Base-by-base conservation (phyloP, 2,113 vertebrate genomes). In the Cynoglossus semilaevis region DNA sequence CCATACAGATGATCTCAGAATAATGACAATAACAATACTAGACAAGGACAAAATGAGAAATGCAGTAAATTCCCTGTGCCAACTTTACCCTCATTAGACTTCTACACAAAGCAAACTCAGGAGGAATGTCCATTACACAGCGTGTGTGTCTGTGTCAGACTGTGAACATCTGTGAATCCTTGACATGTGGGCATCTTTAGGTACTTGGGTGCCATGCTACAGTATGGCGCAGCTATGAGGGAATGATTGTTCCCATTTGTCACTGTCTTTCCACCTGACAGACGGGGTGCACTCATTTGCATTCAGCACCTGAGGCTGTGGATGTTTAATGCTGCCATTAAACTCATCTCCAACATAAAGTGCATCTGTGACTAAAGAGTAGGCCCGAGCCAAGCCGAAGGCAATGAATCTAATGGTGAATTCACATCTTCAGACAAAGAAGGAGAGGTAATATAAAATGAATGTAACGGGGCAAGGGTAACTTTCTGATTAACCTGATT, bases 331-430 rank as follows among this genome's bases (percentile, higher is more conserved):
- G 82, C 75, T 49, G 56, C 80, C 80, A 82, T 88, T 87, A 87
- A 88, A 85, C 80, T 78, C 80, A 82, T 86, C 83, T 82, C 58
- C 6, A 36, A 80, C 81, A 85, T 82, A 78, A 86, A 87, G 71
- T 85, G 80, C 79, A 84, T 83, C 87, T 86, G 83, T 87, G 85
- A 86, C 79, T 86, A 78, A 87, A 82, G 83, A 82, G 73, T 76
- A 77, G 76, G 79, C 71, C 61, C 78, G 72, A 83, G 72, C 71
- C 79, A 49, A 63, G 82, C 84, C 82, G 51, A 55, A 67, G 85
- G 83, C 85, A 34, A 56, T 59, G 64, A 81, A 72, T 74, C 65
- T 71, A 81, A 83, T 74, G 73, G 59, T 55, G 73, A 87, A 85
- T 66, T 70, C 58, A 65, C 52, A 60, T 70, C 58, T 64, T 79